Conservation (phyloP, 2,797 vertebrate genomes). For the Enteromius unitaeniatus region DNA sequence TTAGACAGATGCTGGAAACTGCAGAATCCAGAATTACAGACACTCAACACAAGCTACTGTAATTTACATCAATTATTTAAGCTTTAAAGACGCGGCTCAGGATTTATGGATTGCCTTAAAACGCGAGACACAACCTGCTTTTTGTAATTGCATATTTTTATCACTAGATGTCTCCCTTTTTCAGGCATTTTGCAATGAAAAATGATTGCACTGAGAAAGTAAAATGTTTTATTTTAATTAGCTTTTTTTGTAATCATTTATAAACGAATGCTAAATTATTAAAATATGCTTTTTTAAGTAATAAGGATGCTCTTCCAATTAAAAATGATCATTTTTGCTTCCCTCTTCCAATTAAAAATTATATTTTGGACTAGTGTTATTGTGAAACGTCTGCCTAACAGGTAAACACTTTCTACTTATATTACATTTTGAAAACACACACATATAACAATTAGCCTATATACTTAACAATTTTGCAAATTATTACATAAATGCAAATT, state of each 20-base stretch:
- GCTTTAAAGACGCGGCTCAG: not conserved
- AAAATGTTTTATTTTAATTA: not conserved
- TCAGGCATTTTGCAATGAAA: slow-evolving; percentile 6
- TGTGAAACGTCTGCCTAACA: not conserved
- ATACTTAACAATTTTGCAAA: not conserved
- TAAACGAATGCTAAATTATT: not conserved
- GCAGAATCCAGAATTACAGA: not conserved
- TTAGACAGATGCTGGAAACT: not conserved
- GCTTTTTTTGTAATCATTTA: not conserved
- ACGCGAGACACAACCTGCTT: not conserved
- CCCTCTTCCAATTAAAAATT: not conserved
- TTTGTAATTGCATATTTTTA: slow-evolving; percentile 24
- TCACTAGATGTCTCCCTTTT: slow-evolving; percentile 71
- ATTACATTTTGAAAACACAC: not conserved
- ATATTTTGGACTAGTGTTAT: not conserved
- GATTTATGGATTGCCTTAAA: not conserved
- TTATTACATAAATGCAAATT: not conserved
- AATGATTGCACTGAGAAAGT: not conserved
- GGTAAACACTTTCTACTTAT: not conserved
- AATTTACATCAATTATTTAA: not conserved
- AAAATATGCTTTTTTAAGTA: not conserved
- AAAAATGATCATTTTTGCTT: no score
- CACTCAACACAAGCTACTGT: not conserved
- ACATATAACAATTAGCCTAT: not conserved
- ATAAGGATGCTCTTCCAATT: not conserved